Evolutionary conservation across 2,113 vertebrate genomes (phyloP), one percentile per base, ranked within the genome.

Genomic region (Poeciliopsis occidentalis): DNA sequence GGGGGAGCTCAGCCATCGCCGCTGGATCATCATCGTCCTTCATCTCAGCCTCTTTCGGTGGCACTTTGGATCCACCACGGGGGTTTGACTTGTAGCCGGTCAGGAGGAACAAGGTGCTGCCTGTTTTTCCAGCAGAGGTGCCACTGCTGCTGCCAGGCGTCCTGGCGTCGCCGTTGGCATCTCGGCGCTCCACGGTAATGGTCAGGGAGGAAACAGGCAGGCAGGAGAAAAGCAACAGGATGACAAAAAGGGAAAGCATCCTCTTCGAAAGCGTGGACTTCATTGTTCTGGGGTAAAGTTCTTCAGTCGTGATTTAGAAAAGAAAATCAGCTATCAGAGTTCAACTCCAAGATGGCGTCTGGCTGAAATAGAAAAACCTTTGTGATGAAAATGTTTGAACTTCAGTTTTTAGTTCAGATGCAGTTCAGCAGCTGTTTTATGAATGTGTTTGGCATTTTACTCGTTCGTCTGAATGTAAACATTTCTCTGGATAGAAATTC

Each of bases 31-130:
- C 65, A 37, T 76, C 72, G 0, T 89, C 91, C 76, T 87, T 91
- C 79, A 91, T 70, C 77, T 92, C 91, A 0, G 92, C 91, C 5
- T 76, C 78, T 74, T 94, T 94, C 0, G 67, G 87, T 10, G 69
- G 71, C 37, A 69, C 83, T 37, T 84, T 87, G 29, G 83, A 71
- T 26, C 85, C 85, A 5, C 70, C 54, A 1, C 79, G 80, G n/a
- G 26, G 77, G 22, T 73, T 72, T 0, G 75, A 79, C 61, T 91
- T 91, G 76, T 79, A 85, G 30, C 93, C 92, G 0, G 91, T 92
- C 70, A 95, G 85, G 11, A 93, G 88, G 79, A 91, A 85, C 88
- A 94, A 71, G 51, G 93, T 64, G 82, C 75, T 47, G 78, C 87
- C 77, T 8, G 65, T 65, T 32, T 90, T 92, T 2, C 80, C 80